phyloP scores from a whole-genome alignment of 2,888 invertebrate genomes.

The Pycnomerus fuliginosus region DNA sequence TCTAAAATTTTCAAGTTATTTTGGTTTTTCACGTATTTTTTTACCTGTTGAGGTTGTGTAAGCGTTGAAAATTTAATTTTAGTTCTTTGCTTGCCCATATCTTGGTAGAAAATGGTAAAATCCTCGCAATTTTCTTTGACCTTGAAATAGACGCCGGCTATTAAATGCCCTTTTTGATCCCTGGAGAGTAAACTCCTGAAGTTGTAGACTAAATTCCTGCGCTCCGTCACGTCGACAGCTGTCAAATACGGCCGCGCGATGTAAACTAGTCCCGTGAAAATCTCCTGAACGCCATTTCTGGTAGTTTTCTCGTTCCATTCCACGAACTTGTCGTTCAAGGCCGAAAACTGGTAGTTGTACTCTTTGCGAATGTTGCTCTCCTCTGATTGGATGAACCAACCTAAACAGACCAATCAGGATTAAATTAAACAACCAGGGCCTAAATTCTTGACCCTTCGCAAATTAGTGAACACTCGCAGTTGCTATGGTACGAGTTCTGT shows the following conservation, averaged over 20 bases:
- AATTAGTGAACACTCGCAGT: too few species aligned
- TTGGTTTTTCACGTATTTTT: not conserved
- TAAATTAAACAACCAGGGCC: not conserved
- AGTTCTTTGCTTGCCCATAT: constrained; percentile 65
- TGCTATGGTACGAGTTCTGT: too few species aligned
- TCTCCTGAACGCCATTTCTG: constrained; percentile 59
- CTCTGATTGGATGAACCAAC: constrained; percentile 82
- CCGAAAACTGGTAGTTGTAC: constrained; percentile 76
- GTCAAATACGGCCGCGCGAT: constrained; percentile 76
- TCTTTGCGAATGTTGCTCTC: constrained; percentile 76
- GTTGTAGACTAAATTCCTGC: constrained; percentile 85
- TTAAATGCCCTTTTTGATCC: constrained; percentile 79
- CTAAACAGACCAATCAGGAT: constrained; percentile 49
- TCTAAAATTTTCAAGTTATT: constrained; percentile 49
- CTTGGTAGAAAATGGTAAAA: constrained; percentile 79
- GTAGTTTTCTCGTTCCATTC: constrained; percentile 85
- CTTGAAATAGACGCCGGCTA: constrained; percentile 85
- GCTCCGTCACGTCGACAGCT: constrained; percentile 83
- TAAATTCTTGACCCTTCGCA: too few species aligned
- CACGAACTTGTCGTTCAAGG: constrained; percentile 71
- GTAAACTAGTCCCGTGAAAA: constrained; percentile 71
- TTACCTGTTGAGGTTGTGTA: constrained; percentile 45
- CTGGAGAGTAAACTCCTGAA: constrained; percentile 78
- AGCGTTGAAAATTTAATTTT: constrained; percentile 77
- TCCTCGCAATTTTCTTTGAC: constrained; percentile 60